Base-by-base conservation (phyloP, 2,797 vertebrate species). In the Cyprinodon diabolis region DNA sequence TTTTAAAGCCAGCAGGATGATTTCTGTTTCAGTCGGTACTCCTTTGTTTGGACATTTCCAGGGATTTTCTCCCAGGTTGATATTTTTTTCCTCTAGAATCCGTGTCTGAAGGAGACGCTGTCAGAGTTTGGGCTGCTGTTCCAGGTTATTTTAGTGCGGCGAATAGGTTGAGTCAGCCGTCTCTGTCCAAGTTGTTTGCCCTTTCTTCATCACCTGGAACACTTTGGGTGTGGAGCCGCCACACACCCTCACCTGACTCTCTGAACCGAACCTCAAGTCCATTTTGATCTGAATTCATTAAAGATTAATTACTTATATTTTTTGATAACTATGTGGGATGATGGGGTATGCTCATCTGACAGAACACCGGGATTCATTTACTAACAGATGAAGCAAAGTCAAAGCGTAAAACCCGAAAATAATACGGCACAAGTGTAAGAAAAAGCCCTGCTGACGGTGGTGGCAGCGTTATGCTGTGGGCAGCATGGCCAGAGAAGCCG, bases 131-230 rank as follows among this genome's bases (percentile, higher is more conserved):
- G 3, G 8, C 70, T 30, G 60, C 62, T 75, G 65, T 75, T 48
- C n/a, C 51, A 54, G 74, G 84, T 73, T 69, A 47, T 71, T 71
- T 45, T 76, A 6, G 81, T 83, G 79, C 78, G 87, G 82, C 73
- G 73, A 83, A 86, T 72, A 69, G 86, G 80, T 85, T 81, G 83
- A 87, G 76, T 87, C 85, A 80, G 87, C 82, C 81, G 74, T 75
- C 71, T 77, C 69, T 74, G 73, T 82, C 19, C 52, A 47, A 43
- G 58, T 69, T 74, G 70, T 52, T 66, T 77, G 71, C 84, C 49
- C 52, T 82, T 72, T 82, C 70, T 79, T 49, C 77, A 62, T 83
- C 72, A 86, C 72, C 82, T 84, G 60, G 79, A 84, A 77, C 40
- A 63, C 58, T 79, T 49, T 55, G 86, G 78, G 84, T 69, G 75